Percentiles rank a stretch among this genome's conserved stretches.
These are phyloP conservation scores for Esox niger DNA, from an alignment of 2,113 vertebrate species.

Conservation along the genomic window DNA sequence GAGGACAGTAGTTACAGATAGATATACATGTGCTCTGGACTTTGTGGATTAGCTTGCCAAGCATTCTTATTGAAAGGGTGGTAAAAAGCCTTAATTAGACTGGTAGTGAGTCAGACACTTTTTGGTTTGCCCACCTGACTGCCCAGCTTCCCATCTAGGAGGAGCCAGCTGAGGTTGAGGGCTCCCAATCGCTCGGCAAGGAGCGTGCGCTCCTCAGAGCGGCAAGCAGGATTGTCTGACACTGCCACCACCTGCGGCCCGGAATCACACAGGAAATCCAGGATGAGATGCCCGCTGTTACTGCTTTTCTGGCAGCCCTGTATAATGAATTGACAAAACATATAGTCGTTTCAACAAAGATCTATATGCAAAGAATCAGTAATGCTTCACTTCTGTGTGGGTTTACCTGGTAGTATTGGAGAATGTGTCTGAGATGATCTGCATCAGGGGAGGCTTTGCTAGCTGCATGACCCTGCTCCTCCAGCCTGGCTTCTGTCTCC, in stretches of 20 bases:
- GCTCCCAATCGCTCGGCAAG: slow-evolving; percentile 83
- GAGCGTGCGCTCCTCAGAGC: slow-evolving; percentile 71
- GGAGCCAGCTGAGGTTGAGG: slow-evolving; percentile 77
- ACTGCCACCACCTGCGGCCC: slow-evolving; percentile 67
- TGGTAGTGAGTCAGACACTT: neutral
- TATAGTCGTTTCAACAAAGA: neutral
- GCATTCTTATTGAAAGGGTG: too few species aligned
- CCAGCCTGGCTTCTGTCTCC: slow-evolving; percentile 57
- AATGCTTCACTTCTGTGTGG: neutral
- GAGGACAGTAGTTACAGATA: too few species aligned
- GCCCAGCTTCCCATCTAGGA: slow-evolving; percentile 71
- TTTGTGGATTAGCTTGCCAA: too few species aligned
- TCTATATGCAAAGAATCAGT: too few species aligned
- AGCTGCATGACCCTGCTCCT: slow-evolving; percentile 36
- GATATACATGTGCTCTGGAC: too few species aligned
- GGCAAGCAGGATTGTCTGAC: slow-evolving; percentile 44
- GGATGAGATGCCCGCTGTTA: slow-evolving; percentile 75
- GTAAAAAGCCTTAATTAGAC: neutral
- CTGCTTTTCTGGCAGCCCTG: slow-evolving; percentile 80
- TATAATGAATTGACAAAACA: slow-evolving; percentile 15
- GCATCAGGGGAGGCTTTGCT: slow-evolving; percentile 35
- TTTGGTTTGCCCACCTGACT: slow-evolving; percentile 73
- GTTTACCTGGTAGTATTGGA: slow-evolving; percentile 79
- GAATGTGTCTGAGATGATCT: slow-evolving; percentile 62
- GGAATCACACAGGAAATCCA: slow-evolving; percentile 87